Percentiles rank a stretch among this genome's conserved stretches.
These are phyloP conservation scores for Amblyteles armatorius DNA, from an alignment of 2,888 invertebrate species.

Conservation along the genomic window DNA sequence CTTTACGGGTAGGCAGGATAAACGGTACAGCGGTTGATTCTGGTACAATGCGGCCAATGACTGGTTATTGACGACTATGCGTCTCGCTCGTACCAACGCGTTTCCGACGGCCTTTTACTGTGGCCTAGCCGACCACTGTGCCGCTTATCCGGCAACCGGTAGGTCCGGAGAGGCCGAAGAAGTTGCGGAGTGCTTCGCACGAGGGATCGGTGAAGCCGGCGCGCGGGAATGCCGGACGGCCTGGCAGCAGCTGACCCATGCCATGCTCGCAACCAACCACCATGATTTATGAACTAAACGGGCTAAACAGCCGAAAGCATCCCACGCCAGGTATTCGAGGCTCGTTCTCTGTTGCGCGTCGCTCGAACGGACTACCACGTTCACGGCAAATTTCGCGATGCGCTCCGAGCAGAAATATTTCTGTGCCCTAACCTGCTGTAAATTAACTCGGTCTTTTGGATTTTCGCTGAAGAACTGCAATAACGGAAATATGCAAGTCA, in stretches of 20 bases:
- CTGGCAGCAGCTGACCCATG: slow-evolving; percentile 77
- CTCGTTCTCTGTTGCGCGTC: slow-evolving; percentile 64
- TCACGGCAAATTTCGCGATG: slow-evolving; percentile 44
- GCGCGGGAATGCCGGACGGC: slow-evolving; percentile 71
- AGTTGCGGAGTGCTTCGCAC: slow-evolving; percentile 56
- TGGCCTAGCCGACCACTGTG: not conserved
- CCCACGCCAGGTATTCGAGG: slow-evolving; percentile 79
- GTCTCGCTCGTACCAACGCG: not conserved
- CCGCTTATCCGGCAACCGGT: not conserved
- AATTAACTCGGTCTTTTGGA: slow-evolving; percentile 9
- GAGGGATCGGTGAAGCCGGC: slow-evolving; percentile 69
- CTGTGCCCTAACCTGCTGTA: not conserved
- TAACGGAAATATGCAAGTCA: slow-evolving; percentile 71
- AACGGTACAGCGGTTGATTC: slow-evolving; percentile 26
- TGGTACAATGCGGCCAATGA: slow-evolving; percentile 18
- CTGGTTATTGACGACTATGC: slow-evolving; percentile 2
- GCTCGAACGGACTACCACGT: slow-evolving; percentile 36
- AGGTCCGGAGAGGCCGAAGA: slow-evolving; percentile 31
- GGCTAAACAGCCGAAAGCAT: slow-evolving; percentile 76
- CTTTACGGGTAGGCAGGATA: slow-evolving; percentile 4
- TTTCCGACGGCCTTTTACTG: not conserved
- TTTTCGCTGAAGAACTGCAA: slow-evolving; percentile 5
- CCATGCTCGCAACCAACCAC: slow-evolving; percentile 70
- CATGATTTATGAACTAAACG: slow-evolving; percentile 80
- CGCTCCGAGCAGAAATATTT: slow-evolving; percentile 18